Conservation (phyloP, 1,140 invertebrate species). For the Drosophila jambulina region DNA sequence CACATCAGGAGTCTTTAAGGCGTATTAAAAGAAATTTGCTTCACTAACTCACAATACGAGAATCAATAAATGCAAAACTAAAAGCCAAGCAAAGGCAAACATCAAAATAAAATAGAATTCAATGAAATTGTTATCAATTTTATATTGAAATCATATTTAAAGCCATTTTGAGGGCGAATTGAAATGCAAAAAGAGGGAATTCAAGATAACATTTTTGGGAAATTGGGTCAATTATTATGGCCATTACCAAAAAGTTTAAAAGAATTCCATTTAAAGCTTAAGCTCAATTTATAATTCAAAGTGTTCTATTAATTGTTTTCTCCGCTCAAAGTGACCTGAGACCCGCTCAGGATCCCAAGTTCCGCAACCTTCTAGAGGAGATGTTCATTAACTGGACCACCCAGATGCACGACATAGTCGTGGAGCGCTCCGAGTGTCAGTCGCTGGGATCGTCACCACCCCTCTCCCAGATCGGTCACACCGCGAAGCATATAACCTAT, state of each 20-base stretch:
- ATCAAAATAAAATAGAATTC: constrained; percentile 46
- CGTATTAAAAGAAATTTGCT: constrained; percentile 21
- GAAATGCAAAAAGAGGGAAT: neutral
- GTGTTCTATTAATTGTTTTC: constrained; percentile 3
- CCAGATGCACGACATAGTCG: constrained; percentile 89
- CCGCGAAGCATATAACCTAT: constrained; percentile 47
- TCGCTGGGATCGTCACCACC: constrained; percentile 17
- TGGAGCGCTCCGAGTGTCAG: constrained; percentile 64
- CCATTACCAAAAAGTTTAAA: constrained; percentile 20
- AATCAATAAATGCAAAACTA: constrained; percentile 17
- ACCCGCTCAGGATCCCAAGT: constrained; percentile 86
- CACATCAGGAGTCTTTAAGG: constrained; percentile 16
- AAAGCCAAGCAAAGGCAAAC: constrained; percentile 14
- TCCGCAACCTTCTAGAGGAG: constrained; percentile 90
- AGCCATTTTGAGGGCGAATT: constrained; percentile 12
- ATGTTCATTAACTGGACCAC: constrained; percentile 92
- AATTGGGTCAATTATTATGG: constrained; percentile 46
- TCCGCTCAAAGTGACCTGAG: constrained; percentile 55
- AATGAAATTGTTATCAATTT: constrained; percentile 48
- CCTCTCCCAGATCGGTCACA: neutral
- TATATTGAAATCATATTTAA: constrained; percentile 35
- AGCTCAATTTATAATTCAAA: no score
- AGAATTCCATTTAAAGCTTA: neutral
- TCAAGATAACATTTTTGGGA: constrained; percentile 18
- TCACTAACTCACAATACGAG: constrained; percentile 13